Evolutionary conservation across 2,113 vertebrate genomes (phyloP), one percentile per base, ranked within the genome.

Genomic region (Calidris pugnax): DNA sequence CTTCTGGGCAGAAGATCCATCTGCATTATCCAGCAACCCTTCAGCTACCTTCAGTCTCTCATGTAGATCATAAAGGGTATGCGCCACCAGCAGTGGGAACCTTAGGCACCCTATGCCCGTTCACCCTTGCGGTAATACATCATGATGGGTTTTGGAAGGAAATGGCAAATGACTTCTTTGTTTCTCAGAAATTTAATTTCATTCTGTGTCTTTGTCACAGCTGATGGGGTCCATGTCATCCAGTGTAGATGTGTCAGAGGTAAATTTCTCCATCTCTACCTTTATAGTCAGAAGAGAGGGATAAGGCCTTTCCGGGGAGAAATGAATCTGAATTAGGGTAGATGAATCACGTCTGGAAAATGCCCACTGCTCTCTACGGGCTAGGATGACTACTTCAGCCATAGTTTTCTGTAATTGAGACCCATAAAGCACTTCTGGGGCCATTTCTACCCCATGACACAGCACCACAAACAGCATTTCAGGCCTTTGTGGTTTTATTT

Each of bases 341-440:
- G 74, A 69, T 76, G 48, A 95, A 93, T 96, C 76, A 62, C 67
- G 47, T 60, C 80, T 92, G 81, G 48, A 85, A 96, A 87, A 87
- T 87, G 66, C 43, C 74, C 66, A 79, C 93, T 94, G 74, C 74
- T 87, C 87, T 93, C 77, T 50, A 3, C 3, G 11, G 77, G 51
- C 39, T 24, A 50, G 72, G 51, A 76, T 66, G 80, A 96, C 75
- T 14, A 79, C 17, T 85, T 91, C 48, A 45, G 69, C 33, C 82
- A 24, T 45, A 76, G 62, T 73, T 95, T 85, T 87, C 69, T 89
- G 84, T 93, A 91, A 92, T 3, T 64, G 60, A 89, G 87, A 85
- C 45, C 67, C 24, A 10, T 77, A 90, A 88, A 86, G 17, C 35
- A 53, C 81, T 95, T 62, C 27, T 53, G 89, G 35, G 22, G 57